Percentiles rank a stretch among this genome's conserved stretches.
Evolutionary conservation across 2,113 vertebrate species (phyloP).

Genomic region (Mormoops blainvillei): DNA sequence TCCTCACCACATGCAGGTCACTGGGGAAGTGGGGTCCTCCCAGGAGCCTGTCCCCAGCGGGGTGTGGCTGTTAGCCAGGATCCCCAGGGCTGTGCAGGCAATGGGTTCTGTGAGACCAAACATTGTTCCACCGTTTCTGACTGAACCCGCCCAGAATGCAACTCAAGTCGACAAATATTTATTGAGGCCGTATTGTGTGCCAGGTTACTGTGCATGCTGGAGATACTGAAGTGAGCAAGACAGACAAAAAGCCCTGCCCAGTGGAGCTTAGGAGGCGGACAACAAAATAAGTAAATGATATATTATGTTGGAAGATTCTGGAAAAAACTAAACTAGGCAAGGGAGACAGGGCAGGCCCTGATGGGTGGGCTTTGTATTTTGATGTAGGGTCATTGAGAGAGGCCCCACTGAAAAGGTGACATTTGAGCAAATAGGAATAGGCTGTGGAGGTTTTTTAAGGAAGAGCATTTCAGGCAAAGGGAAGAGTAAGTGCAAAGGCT

Average conservation of each 20-base stretch:
- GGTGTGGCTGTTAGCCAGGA: neutral
- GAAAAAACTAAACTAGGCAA: neutral
- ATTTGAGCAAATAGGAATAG: neutral
- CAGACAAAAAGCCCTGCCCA: neutral
- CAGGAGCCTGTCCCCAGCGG: neutral
- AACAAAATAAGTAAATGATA: neutral
- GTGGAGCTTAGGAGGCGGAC: neutral
- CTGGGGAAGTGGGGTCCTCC: neutral
- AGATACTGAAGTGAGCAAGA: neutral
- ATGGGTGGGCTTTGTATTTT: neutral
- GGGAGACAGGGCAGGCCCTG: neutral
- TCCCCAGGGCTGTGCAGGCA: neutral
- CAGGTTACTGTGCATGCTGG: neutral
- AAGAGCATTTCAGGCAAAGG: neutral
- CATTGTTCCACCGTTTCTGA: neutral
- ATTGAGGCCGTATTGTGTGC: neutral
- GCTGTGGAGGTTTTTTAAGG: neutral
- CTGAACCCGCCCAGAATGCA: neutral
- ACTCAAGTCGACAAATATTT: neutral
- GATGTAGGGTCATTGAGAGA: neutral
- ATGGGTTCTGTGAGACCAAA: neutral
- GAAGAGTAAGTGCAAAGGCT: neutral
- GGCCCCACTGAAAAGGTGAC: neutral
- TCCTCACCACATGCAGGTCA: neutral
- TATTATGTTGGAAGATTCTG: neutral